Percentiles rank a stretch among this genome's conserved stretches.
phyloP scores from a whole-genome alignment of 2,113 vertebrate genomes.

The Plotosus lineatus region DNA sequence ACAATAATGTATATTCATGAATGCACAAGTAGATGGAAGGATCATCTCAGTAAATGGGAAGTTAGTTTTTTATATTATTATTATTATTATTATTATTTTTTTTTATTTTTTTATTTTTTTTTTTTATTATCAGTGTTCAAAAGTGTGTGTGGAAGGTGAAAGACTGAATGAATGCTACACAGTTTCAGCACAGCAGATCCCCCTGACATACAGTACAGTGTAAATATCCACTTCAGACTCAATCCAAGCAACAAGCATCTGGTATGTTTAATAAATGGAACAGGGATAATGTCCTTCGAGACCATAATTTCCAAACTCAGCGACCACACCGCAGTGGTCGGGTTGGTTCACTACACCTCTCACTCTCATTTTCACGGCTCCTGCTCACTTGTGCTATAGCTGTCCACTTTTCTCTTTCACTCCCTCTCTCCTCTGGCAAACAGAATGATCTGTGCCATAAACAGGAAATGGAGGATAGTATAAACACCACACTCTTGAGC shows the following conservation, averaged over 20 bases:
- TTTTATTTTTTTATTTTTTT: no score
- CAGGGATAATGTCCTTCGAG: slow-evolving; percentile 45
- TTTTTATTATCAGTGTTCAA: neutral
- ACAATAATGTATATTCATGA: neutral
- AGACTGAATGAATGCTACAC: neutral
- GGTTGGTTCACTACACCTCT: slow-evolving; percentile 33
- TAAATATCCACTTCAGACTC: neutral
- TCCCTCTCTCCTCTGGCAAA: slow-evolving; percentile 16
- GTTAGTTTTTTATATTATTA: no score
- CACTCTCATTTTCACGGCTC: slow-evolving; percentile 11
- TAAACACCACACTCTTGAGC: slow-evolving; percentile 31
- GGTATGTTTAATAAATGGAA: slow-evolving; percentile 46
- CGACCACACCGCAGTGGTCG: slow-evolving; percentile 35
- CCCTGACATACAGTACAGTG: neutral
- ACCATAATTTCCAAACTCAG: slow-evolving; percentile 46
- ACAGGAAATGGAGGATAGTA: slow-evolving; percentile 50
- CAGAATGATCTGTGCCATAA: slow-evolving; percentile 23
- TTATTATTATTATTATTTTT: no score
- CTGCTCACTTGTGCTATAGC: neutral
- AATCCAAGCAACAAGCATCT: slow-evolving; percentile 25
- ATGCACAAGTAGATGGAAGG: neutral
- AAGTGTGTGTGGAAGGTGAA: neutral
- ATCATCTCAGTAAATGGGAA: neutral
- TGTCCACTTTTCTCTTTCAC: slow-evolving; percentile 11
- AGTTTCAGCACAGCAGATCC: neutral